Percentiles rank a stretch among this genome's conserved stretches.
Conservation (phyloP, 2,113 vertebrate genomes). For the Ochotona curzoniae region DNA sequence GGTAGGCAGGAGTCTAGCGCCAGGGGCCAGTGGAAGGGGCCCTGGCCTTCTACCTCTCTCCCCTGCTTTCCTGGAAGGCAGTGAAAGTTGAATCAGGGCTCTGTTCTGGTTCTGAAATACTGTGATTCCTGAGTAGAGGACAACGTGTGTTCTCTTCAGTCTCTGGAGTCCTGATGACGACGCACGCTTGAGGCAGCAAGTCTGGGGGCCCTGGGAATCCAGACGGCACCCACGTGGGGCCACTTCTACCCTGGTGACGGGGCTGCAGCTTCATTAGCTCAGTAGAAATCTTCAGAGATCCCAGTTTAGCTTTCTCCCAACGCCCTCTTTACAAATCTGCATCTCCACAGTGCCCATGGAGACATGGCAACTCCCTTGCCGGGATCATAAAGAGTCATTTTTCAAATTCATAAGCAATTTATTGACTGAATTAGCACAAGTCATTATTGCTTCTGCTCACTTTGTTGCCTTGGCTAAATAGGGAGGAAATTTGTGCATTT, state of each 20-base stretch:
- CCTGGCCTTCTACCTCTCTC: too few species aligned
- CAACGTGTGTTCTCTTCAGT: neutral
- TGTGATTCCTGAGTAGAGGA: neutral
- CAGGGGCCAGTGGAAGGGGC: neutral
- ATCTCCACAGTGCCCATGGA: conserved; percentile 55
- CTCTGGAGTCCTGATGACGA: neutral
- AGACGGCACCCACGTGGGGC: neutral
- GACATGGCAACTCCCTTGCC: conserved; percentile 34
- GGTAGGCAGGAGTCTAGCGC: neutral
- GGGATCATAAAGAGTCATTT: conserved; percentile 44
- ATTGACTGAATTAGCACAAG: neutral
- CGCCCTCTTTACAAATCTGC: conserved; percentile 37
- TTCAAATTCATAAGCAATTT: conserved; percentile 59
- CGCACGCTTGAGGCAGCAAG: neutral
- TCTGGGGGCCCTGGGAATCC: conserved; percentile 17
- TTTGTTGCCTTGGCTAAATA: neutral
- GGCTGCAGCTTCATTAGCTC: conserved; percentile 58
- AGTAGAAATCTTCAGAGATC: conserved; percentile 45
- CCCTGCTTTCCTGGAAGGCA: neutral
- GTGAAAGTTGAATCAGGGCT: neutral
- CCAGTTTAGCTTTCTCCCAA: conserved; percentile 13
- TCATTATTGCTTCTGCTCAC: conserved; percentile 8
- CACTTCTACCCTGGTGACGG: neutral
- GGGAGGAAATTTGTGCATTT: neutral
- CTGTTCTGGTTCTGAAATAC: neutral